Conservation (phyloP, 2,113 vertebrate genomes). For the Gopherus evgoodei region DNA sequence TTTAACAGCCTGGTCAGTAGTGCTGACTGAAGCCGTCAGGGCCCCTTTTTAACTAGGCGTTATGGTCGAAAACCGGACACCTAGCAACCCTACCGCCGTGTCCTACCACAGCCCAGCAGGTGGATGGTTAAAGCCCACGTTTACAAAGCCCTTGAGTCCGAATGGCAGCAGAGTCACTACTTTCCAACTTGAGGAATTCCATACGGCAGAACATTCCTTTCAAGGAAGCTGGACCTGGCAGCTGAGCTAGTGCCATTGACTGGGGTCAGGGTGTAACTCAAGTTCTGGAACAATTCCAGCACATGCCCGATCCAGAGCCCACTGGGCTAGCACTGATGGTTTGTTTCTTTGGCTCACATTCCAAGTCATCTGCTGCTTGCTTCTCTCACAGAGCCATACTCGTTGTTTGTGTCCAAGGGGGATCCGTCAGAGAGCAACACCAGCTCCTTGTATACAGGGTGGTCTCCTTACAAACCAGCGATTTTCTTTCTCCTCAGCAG, state of each 20-base stretch:
- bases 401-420: background rate
- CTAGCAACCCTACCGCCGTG: no score
- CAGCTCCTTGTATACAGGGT: background rate
- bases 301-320: background rate
- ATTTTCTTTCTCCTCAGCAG: background rate
- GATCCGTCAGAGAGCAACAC: background rate
- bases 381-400: background rate
- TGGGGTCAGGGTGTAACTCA: background rate
- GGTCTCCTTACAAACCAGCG: background rate
- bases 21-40: no score
- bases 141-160: background rate
- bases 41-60: no score
- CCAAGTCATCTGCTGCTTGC: background rate
- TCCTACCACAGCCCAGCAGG: background rate
- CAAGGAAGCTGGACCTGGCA: background rate
- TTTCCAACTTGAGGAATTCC: background rate
- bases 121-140: background rate
- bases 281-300: background rate
- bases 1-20: no score
- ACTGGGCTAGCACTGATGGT: background rate
- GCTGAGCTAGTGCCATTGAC: background rate
- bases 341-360: accelerated
- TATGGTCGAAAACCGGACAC: no score
- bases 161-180: background rate
- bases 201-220: background rate